Conservation (phyloP, 2,113 vertebrate species). For the Periophthalmodon schlosseri region DNA sequence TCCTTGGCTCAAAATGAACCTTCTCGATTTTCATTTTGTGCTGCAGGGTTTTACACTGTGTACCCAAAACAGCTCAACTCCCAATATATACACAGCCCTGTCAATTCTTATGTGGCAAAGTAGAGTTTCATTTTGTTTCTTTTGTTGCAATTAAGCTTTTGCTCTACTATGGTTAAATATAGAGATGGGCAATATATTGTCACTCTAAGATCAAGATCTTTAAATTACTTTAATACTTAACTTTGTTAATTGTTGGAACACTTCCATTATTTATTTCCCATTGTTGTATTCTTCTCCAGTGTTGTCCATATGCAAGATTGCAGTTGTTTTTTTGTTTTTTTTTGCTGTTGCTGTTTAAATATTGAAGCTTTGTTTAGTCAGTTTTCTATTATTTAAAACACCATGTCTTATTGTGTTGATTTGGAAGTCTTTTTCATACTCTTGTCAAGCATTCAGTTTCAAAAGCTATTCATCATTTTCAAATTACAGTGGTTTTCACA, state of each 20-base stretch:
- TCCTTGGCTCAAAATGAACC: conserved; percentile 11
- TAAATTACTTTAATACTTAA: no score
- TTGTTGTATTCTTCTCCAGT: no score
- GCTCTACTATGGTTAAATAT: no score
- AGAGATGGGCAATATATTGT: no score
- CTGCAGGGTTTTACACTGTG: background rate
- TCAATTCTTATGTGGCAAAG: background rate
- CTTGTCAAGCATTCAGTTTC: background rate
- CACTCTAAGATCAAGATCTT: no score
- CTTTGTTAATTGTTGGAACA: no score
- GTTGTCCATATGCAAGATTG: no score
- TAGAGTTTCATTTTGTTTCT: background rate
- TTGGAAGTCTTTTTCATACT: background rate
- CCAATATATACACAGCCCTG: background rate
- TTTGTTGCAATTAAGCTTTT: background rate
- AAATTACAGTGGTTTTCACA: conserved; percentile 3
- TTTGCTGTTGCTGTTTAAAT: background rate
- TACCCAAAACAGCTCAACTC: background rate
- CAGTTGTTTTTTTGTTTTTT: background rate
- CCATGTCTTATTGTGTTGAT: background rate
- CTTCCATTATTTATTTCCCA: no score
- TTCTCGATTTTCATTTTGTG: background rate
- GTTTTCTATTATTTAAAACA: background rate
- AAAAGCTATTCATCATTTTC: background rate
- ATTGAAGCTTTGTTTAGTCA: background rate